A percentile compares a stretch with the other conserved stretches of the same genome.
These are phyloP conservation scores for Dolichopus griseipennis DNA, from an alignment of 2,888 invertebrate species.

Conservation along the genomic window DNA sequence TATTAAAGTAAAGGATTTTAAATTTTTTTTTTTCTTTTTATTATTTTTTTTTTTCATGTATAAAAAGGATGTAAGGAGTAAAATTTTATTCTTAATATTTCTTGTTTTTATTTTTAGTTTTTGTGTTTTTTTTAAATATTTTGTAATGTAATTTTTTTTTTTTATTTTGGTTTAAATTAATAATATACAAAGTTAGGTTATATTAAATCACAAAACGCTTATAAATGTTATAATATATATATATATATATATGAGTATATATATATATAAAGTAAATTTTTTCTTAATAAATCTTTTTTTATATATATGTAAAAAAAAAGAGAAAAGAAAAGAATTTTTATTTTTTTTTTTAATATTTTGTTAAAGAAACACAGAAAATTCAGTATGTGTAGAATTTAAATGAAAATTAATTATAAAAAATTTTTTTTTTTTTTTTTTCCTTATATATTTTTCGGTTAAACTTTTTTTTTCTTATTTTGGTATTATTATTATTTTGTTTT, in stretches of 20 bases:
- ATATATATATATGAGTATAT: background rate
- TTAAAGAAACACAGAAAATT: no score
- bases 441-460: background rate
- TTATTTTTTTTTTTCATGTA: background rate
- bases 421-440: background rate
- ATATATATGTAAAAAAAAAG: no score
- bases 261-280: no score
- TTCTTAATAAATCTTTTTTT: no score
- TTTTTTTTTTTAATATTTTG: no score
- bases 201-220: constrained; percentile 1
- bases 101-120: background rate
- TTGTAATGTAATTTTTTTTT: background rate
- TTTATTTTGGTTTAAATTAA: background rate
- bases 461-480: background rate
- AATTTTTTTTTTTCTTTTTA: no score
- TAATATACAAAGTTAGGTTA: constrained; percentile 1
- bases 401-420: no score
- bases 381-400: no score
- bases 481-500: no score
- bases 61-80: background rate
- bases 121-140: background rate
- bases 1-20: no score
- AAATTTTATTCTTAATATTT: background rate
- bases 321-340: no score
- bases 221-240: background rate